phyloP scores from a whole-genome alignment of 2,113 vertebrate species.

The Lampris megalopsis region DNA sequence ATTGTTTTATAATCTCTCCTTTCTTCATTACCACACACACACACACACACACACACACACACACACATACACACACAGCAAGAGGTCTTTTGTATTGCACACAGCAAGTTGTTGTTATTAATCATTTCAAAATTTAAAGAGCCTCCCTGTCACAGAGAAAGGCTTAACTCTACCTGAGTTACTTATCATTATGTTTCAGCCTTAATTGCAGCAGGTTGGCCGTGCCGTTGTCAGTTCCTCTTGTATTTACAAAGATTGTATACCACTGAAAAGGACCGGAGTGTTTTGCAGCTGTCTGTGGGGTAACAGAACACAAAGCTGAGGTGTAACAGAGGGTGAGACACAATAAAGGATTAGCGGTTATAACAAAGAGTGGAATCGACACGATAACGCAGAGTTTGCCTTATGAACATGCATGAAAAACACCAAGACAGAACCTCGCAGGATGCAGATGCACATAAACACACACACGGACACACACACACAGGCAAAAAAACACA shows the following conservation, averaged over 20 bases:
- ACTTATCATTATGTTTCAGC: conserved; percentile 24
- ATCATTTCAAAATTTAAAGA: conserved; percentile 18
- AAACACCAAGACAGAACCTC: conserved; percentile 23
- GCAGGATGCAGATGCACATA: conserved; percentile 30
- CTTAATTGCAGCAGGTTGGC: conserved; percentile 17
- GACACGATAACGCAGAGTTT: conserved; percentile 38
- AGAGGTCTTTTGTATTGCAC: conserved; percentile 10
- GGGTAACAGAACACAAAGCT: conserved; percentile 18
- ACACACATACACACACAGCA: too few species aligned
- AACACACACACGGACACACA: conserved; percentile 1
- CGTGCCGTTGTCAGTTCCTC: conserved; percentile 5
- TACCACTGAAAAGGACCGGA: conserved; percentile 20
- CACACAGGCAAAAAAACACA: not conserved
- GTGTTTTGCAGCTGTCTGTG: not conserved
- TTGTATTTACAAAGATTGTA: conserved; percentile 15
- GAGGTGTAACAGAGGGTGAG: conserved; percentile 43
- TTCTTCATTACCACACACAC: too few species aligned
- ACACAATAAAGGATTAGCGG: conserved; percentile 35
- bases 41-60: too few species aligned
- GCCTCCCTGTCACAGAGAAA: conserved; percentile 21
- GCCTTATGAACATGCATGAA: conserved; percentile 27
- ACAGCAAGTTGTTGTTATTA: not conserved
- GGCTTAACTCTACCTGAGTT: conserved; percentile 23
- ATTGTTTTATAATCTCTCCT: conserved; percentile 11
- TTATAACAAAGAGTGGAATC: conserved; percentile 28